Conservation (phyloP, 2,797 vertebrate species). For the Melanotaenia nigrans region DNA sequence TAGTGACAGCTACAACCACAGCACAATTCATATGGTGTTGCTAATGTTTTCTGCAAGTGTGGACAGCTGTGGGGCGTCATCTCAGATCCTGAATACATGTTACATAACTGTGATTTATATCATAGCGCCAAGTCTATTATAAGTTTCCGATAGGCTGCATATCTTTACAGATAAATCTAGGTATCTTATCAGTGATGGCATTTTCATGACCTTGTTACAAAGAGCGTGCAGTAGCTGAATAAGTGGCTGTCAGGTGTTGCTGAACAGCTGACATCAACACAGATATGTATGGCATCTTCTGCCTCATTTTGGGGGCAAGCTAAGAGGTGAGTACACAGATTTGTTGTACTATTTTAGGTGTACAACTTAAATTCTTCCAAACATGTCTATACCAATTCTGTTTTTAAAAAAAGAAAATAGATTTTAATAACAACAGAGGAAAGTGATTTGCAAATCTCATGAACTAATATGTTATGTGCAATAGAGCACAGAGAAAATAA, state of each 20-base stretch:
- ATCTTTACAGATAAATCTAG: not conserved
- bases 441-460: too few relatives aligned
- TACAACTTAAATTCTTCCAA: not conserved
- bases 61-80: not conserved
- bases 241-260: too few relatives aligned
- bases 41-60: not conserved
- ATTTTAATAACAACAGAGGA: too few relatives aligned
- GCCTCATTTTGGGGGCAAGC: too few relatives aligned
- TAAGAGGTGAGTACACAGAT: not conserved
- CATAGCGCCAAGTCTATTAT: not conserved
- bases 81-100: not conserved
- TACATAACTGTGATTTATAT: not conserved
- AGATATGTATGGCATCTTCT: not conserved
- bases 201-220: too few relatives aligned
- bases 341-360: not conserved
- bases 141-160: not conserved
- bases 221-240: too few relatives aligned
- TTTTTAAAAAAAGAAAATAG: too few relatives aligned
- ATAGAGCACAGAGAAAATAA: too few relatives aligned
- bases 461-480: too few relatives aligned
- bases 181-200: not conserved
- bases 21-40: not conserved
- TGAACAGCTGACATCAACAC: too few relatives aligned
- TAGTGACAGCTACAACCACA: not conserved
- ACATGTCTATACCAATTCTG: too few relatives aligned